A percentile compares a stretch with the other conserved stretches of the same genome.
Conservation (phyloP, 2,113 vertebrate species). For the Sander lucioperca region DNA sequence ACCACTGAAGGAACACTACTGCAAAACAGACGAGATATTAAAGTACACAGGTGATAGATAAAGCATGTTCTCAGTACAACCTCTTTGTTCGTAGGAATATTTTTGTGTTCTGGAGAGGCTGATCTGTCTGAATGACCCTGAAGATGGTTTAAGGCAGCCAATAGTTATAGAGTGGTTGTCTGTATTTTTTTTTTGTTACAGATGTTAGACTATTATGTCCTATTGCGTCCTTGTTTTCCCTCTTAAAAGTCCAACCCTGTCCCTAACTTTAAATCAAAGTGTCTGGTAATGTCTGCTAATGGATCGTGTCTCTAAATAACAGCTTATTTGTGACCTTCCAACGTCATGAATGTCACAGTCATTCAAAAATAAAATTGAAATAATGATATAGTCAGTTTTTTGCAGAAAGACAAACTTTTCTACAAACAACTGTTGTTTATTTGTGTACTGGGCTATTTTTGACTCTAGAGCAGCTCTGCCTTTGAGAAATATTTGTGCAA, state of each 20-base stretch:
- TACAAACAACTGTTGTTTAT: not conserved
- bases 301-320: not conserved
- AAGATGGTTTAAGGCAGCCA: not conserved
- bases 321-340: not conserved
- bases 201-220: not conserved
- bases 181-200: not conserved
- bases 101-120: not conserved
- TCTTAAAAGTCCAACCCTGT: not conserved
- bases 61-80: not conserved
- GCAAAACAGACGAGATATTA: not conserved
- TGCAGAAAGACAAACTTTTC: no score
- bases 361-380: not conserved
- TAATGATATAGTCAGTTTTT: no score
- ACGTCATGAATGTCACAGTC: not conserved
- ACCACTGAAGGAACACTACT: no score
- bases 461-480: no score
- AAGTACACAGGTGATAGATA: not conserved
- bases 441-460: not conserved
- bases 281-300: not conserved
- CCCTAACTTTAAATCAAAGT: not conserved
- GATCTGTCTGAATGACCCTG: not conserved
- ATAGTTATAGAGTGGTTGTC: not conserved
- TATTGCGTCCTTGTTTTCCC: not conserved
- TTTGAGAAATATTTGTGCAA: not conserved
- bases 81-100: not conserved